These are phyloP conservation scores for Varanus komodoensis DNA, from an alignment of 2,113 vertebrate genomes.

Conservation along the genomic window DNA sequence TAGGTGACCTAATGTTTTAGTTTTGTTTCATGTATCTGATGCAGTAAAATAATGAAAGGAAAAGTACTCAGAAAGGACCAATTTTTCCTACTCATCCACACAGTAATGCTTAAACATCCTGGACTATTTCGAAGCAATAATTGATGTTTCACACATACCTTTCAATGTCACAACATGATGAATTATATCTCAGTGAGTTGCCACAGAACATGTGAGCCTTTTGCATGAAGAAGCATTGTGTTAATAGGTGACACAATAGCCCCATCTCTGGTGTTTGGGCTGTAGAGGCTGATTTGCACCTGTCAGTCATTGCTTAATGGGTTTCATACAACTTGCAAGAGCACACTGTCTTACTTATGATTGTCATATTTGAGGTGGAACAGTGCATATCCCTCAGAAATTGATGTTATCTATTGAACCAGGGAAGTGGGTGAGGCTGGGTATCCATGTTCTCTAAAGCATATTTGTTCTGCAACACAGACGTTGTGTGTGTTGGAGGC, in stretches of 20 bases:
- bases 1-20: neutral
- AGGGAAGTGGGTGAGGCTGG: too few relatives aligned
- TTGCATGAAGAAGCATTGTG: neutral
- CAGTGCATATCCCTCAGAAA: neutral
- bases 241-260: neutral
- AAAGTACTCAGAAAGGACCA: neutral
- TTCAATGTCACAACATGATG: neutral
- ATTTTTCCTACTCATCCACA: neutral
- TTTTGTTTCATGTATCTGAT: neutral
- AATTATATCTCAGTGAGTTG: neutral
- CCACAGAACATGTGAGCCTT: neutral
- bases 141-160: neutral
- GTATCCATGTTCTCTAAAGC: neutral
- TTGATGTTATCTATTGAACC: neutral
- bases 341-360: neutral
- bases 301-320: neutral
- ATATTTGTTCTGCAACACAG: neutral
- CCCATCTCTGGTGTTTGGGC: neutral
- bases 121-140: neutral
- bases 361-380: neutral
- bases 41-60: neutral
- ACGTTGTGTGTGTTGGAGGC: neutral
- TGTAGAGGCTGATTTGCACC: neutral
- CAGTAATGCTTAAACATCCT: neutral
- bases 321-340: neutral